phyloP scores from a whole-genome alignment of 2,888 invertebrate species.

The Lithosia quadra region DNA sequence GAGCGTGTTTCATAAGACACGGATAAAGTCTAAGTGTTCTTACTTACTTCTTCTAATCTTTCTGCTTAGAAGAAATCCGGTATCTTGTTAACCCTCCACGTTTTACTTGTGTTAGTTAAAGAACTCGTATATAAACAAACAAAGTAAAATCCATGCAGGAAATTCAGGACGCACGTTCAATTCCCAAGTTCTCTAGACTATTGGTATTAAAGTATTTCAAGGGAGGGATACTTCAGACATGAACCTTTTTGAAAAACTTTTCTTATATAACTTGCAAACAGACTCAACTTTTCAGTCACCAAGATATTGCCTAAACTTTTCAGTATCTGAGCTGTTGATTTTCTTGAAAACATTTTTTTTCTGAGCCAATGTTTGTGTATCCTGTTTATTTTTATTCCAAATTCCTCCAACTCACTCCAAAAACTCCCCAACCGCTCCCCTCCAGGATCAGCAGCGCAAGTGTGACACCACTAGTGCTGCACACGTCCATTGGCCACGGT shows the following conservation, averaged over 20 bases:
- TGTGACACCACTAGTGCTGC: too few relatives aligned
- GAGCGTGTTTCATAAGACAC: background rate
- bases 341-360: background rate
- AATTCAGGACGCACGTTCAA: background rate
- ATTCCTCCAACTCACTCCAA: too few relatives aligned
- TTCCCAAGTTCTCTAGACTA: background rate
- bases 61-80: background rate
- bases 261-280: background rate
- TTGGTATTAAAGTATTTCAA: constrained; percentile 3
- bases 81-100: background rate
- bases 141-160: too few relatives aligned
- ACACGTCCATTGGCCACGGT: too few relatives aligned
- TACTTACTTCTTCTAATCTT: background rate
- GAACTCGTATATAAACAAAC: too few relatives aligned
- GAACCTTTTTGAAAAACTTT: background rate
- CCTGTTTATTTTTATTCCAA: background rate
- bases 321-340: background rate
- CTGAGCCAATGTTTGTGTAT: background rate
- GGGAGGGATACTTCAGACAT: background rate
- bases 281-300: background rate
- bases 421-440: too few relatives aligned
- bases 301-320: background rate
- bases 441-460: too few relatives aligned
- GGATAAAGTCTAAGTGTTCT: background rate
- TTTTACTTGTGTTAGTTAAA: background rate